Base-by-base conservation (phyloP, 2,888 invertebrate genomes). In the Terebella lapidaria region DNA sequence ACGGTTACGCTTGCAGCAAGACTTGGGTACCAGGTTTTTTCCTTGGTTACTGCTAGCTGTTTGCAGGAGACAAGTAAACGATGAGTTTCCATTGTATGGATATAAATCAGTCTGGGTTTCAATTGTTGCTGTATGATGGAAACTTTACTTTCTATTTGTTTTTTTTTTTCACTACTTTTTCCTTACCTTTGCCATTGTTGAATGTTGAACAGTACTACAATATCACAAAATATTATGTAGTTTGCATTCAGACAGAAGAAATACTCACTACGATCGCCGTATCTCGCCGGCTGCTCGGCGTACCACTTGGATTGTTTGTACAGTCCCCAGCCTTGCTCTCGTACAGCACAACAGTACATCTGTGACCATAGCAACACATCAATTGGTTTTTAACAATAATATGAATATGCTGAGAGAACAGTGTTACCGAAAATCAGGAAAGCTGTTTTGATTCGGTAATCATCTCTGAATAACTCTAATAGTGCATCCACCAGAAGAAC, bases 281-380 rank as follows among this genome's bases (percentile, higher is more conserved):
- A 35, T n/a, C 10, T 15, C 10, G 42, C 15, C 49, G 49, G 49
- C 49, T 49, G 49, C 15, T 49, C 24, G 18, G 49, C 49, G 58
- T 65, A 65, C 68, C 68, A 68, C 49, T 61, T 55, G 0, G 68
- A 67, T n/a, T 47, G 24, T 18, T 54, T 62, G 62, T 67, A 67
- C 35, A 62, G 24, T 47, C 59, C 35, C 67, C 64, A 66, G 47
- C 61, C 57, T 22, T 67, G 26, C 5, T 65, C 54, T 2, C 58
- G 46, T 49, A 70, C 69, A 20, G 61, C 57, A 60, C 67, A 65
- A 52, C 68, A 62, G 58, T 67, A 58, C 58, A 68, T 55, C 66
- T 70, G 35, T n/a, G n/a, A n/a, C n/a, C n/a, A 35, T n/a, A 35
- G n/a, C n/a, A 35, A n/a, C 42, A 35, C 42, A n/a, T 15, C 42